Base-by-base conservation (phyloP, 2,888 invertebrate genomes). In the Caenorhabditis sp. region DNA sequence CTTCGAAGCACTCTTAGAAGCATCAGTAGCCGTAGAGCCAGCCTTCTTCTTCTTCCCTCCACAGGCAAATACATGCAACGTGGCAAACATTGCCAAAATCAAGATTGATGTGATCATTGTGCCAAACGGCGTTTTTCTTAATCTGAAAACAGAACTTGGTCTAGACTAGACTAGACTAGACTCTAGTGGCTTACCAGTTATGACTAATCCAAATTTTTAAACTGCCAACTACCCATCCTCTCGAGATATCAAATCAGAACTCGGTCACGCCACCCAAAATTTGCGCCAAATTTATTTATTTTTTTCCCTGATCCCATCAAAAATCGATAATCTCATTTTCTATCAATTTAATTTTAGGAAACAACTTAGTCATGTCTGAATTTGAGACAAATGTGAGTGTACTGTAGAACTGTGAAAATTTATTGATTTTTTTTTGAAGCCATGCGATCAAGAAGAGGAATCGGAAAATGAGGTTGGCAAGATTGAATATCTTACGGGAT, bases 381-480 rank as follows among this genome's bases (percentile, higher is more conserved):
- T 2, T 43, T 43, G 43, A 43, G 43, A 14, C 43, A 43, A 43
- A 43, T 43, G 43, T 43, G 17, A 43, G 43, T 43, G 43, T 52
- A 52, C 8, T 52, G 8, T 21, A 10, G 21, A 52, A 12, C 17
- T n/a, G 17, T 50, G 50, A n/a, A 53, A 53, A 53, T 50, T n/a
- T 50, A 4, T 52, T 52, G n/a, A 8, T 52, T 23, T 23, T 52
- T 12, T 52, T 52, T 52, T 20, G 3, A 20, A n/a, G n/a, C 4
- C 23, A 25, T 63, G 14, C 31, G 70, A 70, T 43, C 12, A 20
- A 8, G 72, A 73, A 2, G 68, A 73, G 36, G 63, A 66, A 12
- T 26, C 31, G 27, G 68, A 66, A 49, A 58, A 65, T 31, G 73
- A 68, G 26, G 57, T 59, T 10, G 73, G 62, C 17, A 23, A 65